A percentile compares a stretch with the other conserved stretches of the same genome.
phyloP scores from a whole-genome alignment of 2,888 invertebrate genomes.

The Calameuta filiformis region DNA sequence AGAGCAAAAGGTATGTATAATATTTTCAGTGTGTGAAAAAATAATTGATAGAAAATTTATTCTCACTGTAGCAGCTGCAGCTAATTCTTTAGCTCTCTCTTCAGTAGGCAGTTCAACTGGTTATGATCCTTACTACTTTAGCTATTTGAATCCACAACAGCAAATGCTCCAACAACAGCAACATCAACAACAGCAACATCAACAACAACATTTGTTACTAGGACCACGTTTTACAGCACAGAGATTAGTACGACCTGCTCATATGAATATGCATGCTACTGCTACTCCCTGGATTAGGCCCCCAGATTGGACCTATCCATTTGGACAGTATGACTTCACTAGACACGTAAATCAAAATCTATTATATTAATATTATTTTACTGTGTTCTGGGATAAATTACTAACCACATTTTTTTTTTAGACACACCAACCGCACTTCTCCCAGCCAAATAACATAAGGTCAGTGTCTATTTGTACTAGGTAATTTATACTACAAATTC shows the following conservation, averaged over 20 bases:
- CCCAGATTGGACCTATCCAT: slow-evolving; percentile 39
- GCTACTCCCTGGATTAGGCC: slow-evolving; percentile 37
- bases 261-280: slow-evolving; percentile 26
- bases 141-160: slow-evolving; percentile 42
- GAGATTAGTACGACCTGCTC: slow-evolving; percentile 28
- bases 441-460: neutral
- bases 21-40: neutral
- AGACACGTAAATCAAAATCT: neutral
- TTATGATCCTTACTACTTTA: slow-evolving; percentile 45
- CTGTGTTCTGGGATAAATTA: neutral
- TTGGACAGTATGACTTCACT: neutral
- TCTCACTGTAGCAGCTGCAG: slow-evolving; percentile 42
- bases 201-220: slow-evolving; percentile 34
- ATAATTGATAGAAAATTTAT: neutral
- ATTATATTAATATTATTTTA: neutral
- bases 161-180: slow-evolving; percentile 37
- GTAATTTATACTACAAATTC: neutral
- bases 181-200: no score
- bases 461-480: neutral
- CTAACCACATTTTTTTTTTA: neutral
- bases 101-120: slow-evolving; percentile 30
- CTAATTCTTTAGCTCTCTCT: slow-evolving; percentile 48
- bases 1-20: slow-evolving; percentile 46
- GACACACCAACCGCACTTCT: neutral
- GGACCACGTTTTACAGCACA: slow-evolving; percentile 29